Conservation (phyloP, 2,888 invertebrate species). For the Chrysolina americana region DNA sequence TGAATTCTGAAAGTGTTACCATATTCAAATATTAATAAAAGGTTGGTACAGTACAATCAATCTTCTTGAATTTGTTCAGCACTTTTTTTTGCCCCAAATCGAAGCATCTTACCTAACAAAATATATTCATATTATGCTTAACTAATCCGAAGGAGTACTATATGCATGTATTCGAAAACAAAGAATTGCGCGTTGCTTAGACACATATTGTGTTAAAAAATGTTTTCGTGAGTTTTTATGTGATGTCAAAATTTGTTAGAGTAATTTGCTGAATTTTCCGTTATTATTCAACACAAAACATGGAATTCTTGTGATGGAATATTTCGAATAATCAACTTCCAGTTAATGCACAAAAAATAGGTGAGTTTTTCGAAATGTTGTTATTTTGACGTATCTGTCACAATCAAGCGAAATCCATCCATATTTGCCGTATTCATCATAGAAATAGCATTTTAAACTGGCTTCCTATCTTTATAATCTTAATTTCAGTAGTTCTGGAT, state of each 20-base stretch:
- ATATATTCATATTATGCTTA: no score
- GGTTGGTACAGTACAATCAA: no score
- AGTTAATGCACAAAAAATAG: slow-evolving; percentile 1
- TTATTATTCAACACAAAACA: not conserved
- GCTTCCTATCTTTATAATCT: no score
- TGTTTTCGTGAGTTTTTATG: slow-evolving; percentile 5
- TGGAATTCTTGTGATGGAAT: slow-evolving; percentile 7
- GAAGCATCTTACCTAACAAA: no score
- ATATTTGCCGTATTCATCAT: not conserved
- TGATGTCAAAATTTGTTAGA: slow-evolving; percentile 12
- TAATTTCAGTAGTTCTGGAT: no score
- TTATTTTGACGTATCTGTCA: not conserved
- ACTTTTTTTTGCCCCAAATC: no score
- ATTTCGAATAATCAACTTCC: not conserved
- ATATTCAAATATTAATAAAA: no score
- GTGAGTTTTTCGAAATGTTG: not conserved
- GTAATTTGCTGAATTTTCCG: slow-evolving; percentile 7
- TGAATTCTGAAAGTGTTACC: no score
- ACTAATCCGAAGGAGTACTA: no score
- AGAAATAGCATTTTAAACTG: no score
- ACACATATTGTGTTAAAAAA: slow-evolving; percentile 4
- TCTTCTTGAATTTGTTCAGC: no score
- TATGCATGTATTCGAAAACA: not conserved
- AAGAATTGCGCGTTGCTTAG: slow-evolving; percentile 11
- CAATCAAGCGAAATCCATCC: not conserved